Conservation (phyloP, 1,140 invertebrate genomes). For the Grapholita molesta region DNA sequence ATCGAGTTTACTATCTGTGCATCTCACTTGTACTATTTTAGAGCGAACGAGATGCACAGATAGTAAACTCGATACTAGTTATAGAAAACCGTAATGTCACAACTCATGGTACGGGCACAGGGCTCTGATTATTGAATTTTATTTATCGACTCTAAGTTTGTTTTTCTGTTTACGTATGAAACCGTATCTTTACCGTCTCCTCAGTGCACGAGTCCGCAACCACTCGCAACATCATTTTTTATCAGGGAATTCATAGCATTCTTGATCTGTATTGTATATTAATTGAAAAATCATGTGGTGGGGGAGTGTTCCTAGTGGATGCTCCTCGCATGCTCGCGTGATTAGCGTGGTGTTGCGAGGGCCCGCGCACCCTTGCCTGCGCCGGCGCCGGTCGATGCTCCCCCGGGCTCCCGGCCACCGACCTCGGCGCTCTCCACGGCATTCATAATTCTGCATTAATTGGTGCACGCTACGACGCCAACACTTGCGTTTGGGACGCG, state of each 20-base stretch:
- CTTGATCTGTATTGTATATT: not conserved
- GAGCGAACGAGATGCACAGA: too few relatives aligned
- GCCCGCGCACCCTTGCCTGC: slow-evolving; percentile 40
- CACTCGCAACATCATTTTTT: too few relatives aligned
- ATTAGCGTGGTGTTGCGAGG: slow-evolving; percentile 13
- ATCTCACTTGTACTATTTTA: too few relatives aligned
- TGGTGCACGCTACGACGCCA: slow-evolving; percentile 24
- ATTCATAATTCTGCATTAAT: slow-evolving; percentile 42
- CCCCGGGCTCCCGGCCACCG: slow-evolving; percentile 49
- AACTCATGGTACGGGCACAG: too few relatives aligned
- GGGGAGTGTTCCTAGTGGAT: not conserved
- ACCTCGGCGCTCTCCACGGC: slow-evolving; percentile 53
- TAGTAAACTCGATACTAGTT: too few relatives aligned
- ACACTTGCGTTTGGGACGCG: not conserved
- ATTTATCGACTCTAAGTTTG: too few relatives aligned
- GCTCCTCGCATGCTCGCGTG: not conserved
- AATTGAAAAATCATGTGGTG: not conserved
- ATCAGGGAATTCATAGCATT: not conserved
- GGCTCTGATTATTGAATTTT: too few relatives aligned
- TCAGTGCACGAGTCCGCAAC: too few relatives aligned
- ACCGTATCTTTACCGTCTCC: too few relatives aligned
- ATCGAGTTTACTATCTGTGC: too few relatives aligned
- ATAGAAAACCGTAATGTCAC: too few relatives aligned
- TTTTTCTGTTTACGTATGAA: too few relatives aligned
- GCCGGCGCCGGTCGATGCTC: slow-evolving; percentile 52